These are phyloP conservation scores for Bombus waltoni DNA, from an alignment of 1,140 invertebrate genomes.

Conservation along the genomic window DNA sequence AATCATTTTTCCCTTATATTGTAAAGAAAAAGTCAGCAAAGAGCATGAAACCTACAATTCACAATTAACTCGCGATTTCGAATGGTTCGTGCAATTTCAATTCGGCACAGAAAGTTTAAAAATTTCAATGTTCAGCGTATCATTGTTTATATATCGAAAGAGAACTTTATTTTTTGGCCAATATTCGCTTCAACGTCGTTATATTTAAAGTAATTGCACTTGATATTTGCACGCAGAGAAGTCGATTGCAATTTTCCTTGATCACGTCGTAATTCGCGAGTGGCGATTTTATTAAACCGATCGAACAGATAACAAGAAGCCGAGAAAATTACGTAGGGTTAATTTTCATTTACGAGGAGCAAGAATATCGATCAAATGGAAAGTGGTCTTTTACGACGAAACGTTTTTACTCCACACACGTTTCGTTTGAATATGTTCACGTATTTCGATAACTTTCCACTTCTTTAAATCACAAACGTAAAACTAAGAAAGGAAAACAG, in stretches of 20 bases:
- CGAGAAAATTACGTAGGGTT: conserved; percentile 62
- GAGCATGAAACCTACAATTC: too few species aligned
- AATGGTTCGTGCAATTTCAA: not conserved
- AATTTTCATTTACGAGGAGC: conserved; percentile 6
- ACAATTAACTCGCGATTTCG: not conserved
- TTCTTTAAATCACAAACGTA: not conserved
- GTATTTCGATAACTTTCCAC: not conserved
- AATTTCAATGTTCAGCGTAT: not conserved
- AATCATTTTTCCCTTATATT: not conserved
- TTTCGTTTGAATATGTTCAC: too few species aligned
- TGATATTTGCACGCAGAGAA: not conserved
- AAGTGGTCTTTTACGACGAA: conserved; percentile 3
- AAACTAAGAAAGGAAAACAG: not conserved
- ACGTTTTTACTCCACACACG: not conserved
- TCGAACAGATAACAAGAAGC: conserved; percentile 27
- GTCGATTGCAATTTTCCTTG: not conserved
- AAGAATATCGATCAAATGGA: conserved; percentile 14
- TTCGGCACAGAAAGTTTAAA: not conserved
- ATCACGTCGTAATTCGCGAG: not conserved
- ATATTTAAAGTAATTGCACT: not conserved
- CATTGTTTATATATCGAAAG: not conserved
- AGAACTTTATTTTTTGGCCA: not conserved
- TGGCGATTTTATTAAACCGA: conserved; percentile 14
- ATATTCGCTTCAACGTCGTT: not conserved
- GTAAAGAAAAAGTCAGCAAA: not conserved